Base-by-base conservation (phyloP, 2,888 invertebrate genomes). In the Beris morrisii region DNA sequence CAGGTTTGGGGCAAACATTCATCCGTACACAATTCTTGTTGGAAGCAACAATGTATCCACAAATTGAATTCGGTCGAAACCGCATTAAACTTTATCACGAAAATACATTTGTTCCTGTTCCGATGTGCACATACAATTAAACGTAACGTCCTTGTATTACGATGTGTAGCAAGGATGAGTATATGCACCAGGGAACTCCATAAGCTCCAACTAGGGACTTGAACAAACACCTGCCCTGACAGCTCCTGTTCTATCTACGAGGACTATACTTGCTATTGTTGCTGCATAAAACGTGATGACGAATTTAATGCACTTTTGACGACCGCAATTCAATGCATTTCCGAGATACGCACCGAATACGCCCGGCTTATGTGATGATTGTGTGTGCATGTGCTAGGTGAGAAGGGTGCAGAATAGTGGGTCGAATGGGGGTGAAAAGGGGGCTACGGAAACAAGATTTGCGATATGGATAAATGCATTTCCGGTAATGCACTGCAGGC, bases 221-320 rank as follows among this genome's bases (percentile, higher is more conserved):
- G 45, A 28, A 52, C 59, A 48, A 64, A 64, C 64, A 66, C 66
- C 66, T 64, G 66, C 58, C 52, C 53, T 30, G 28, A 28, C 43
- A 50, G 52, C 61, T 61, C 50, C 32, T 61, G 22, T 11, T 48
- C 6, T n/a, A 48, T 12, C 6, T 15, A 7, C 11, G 5, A 5
- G 7, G 6, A 11, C 4, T 48, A 5, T 7, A 15, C n/a, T 48
- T 53, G 7, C 22, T 28, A 22, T 32, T 68, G 66, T 57, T 57
- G 54, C 63, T 67, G 65, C 67, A 67, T 67, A 67, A 67, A 67
- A 69, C 67, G 69, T 69, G 69, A 69, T 69, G 69, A 69, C 69
- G 69, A 69, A 69, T 67, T 69, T 69, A 69, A 69, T 69, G 69
- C 69, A 69, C 69, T 69, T 69, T 67, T 69, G 69, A 69, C 69